These are phyloP conservation scores for Macheiramphus alcinus DNA, from an alignment of 2,113 vertebrate species.

Conservation along the genomic window DNA sequence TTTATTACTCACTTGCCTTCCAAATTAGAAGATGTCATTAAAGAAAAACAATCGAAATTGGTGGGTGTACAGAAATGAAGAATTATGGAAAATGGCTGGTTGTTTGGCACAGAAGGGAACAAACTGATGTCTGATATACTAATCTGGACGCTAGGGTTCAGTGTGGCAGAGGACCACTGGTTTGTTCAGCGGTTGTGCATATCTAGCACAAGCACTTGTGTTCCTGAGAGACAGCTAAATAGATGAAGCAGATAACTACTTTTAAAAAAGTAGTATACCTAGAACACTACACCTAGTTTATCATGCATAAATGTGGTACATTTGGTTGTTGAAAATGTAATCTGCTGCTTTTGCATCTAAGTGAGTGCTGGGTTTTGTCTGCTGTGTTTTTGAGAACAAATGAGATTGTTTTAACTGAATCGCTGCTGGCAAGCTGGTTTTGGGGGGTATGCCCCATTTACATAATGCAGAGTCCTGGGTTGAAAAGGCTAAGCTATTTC, in stretches of 20 bases:
- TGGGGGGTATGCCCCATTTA: not conserved
- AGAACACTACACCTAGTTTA: not conserved
- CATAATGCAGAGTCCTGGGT: not conserved
- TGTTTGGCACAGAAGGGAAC: not conserved
- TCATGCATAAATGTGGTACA: not conserved
- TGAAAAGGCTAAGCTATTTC: not conserved
- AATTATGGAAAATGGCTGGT: not conserved
- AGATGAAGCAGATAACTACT: not conserved
- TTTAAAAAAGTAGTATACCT: not conserved
- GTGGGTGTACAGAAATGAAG: not conserved
- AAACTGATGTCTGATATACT: not conserved
- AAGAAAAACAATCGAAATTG: not conserved
- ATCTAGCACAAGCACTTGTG: not conserved
- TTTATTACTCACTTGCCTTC: not conserved
- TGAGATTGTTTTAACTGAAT: not conserved
- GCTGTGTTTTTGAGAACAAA: not conserved
- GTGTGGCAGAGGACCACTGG: not conserved
- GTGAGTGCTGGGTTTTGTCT: not conserved
- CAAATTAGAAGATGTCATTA: not conserved
- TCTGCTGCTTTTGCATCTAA: not conserved
- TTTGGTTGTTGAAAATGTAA: not conserved
- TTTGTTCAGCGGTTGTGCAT: not conserved
- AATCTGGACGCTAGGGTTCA: not conserved
- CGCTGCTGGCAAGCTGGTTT: not conserved
- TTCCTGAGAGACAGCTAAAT: not conserved